A percentile compares a stretch with the other conserved stretches of the same genome.
Conservation (phyloP, 2,113 vertebrate species). For the Morone saxatilis region DNA sequence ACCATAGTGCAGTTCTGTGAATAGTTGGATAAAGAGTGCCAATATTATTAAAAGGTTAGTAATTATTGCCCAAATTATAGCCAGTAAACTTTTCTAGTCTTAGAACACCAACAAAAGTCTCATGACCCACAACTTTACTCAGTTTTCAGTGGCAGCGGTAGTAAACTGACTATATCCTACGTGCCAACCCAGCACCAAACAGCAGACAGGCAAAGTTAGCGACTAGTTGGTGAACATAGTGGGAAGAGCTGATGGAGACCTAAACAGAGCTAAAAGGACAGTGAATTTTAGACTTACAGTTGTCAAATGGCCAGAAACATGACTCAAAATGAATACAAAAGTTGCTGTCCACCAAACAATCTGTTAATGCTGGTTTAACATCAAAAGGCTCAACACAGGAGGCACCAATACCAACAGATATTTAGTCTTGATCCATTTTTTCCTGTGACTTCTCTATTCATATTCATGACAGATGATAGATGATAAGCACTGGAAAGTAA, state of each 20-base stretch:
- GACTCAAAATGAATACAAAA: too few species aligned
- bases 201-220: not conserved
- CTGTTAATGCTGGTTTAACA: too few species aligned
- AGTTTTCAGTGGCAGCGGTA: not conserved
- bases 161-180: too few species aligned
- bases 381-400: too few species aligned
- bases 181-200: not conserved
- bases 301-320: too few species aligned
- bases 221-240: not conserved
- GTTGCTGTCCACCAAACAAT: too few species aligned
- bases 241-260: not conserved
- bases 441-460: not conserved
- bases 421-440: not conserved
- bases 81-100: too few species aligned
- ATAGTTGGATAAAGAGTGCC: too few species aligned
- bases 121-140: not conserved
- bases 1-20: too few species aligned
- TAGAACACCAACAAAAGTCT: not conserved
- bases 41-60: too few species aligned
- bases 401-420: not conserved
- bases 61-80: too few species aligned
- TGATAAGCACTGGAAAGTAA: not conserved
- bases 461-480: not conserved
- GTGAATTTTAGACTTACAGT: too few species aligned
- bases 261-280: not conserved